phyloP scores from a whole-genome alignment of 2,888 invertebrate species.

The Torymus auratus region DNA sequence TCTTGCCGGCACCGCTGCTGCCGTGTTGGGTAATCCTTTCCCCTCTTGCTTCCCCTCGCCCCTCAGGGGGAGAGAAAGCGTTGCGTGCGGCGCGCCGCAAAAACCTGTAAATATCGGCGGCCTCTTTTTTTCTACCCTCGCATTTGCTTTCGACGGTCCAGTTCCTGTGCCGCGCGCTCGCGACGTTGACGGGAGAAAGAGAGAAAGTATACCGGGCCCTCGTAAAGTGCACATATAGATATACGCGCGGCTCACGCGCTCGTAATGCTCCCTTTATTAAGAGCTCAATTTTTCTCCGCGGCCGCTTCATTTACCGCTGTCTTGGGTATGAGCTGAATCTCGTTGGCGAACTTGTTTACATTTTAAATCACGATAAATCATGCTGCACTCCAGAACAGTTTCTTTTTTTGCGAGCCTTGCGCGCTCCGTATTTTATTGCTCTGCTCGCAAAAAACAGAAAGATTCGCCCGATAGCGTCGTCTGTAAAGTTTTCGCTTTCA shows the following conservation, averaged over 20 bases:
- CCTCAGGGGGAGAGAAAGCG: background rate
- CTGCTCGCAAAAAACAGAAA: too few relatives aligned
- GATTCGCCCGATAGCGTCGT: too few relatives aligned
- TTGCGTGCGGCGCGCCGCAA: conserved; percentile 31
- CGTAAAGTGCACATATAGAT: background rate
- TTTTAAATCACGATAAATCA: conserved; percentile 48
- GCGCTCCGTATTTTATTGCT: too few relatives aligned
- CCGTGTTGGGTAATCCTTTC: conserved; percentile 41
- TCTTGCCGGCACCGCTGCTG: conserved; percentile 1
- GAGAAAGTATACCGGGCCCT: conserved; percentile 2
- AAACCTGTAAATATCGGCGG: conserved; percentile 34
- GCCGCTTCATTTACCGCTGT: background rate
- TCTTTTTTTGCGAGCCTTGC: too few relatives aligned
- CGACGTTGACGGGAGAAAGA: conserved; percentile 25
- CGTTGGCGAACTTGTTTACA: conserved; percentile 38
- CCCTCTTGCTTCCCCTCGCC: background rate
- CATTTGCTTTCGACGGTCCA: conserved; percentile 9
- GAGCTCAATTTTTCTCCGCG: conserved; percentile 46
- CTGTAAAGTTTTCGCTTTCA: too few relatives aligned
- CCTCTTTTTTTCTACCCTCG: background rate
- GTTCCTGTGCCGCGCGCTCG: conserved; percentile 6
- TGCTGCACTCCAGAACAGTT: too few relatives aligned
- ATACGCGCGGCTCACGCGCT: background rate
- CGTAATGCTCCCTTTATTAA: conserved; percentile 32
- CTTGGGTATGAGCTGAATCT: conserved; percentile 24